Conservation (phyloP, 2,797 vertebrate genomes). For the Heteromormyrus szaboi region DNA sequence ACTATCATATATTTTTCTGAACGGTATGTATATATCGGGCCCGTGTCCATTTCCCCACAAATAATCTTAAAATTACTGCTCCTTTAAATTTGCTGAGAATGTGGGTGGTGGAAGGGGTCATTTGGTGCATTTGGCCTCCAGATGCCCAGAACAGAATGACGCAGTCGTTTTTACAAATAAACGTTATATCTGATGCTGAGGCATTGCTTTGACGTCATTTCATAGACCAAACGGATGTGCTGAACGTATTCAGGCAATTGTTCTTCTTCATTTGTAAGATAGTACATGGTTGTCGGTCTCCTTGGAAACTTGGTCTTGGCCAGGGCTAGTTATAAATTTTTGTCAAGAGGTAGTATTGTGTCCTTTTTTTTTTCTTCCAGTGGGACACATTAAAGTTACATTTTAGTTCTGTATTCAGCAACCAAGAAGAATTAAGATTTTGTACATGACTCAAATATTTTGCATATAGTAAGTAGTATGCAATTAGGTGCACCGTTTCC, state of each 20-base stretch:
- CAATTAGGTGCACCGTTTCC: not conserved
- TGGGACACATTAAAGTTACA: not conserved
- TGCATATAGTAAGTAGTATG: not conserved
- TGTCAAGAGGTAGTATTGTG: conserved; percentile 10
- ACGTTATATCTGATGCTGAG: conserved; percentile 37
- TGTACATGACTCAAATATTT: not conserved
- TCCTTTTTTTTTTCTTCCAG: not conserved
- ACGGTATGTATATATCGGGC: not conserved
- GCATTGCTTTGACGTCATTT: conserved; percentile 55
- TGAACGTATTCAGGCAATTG: conserved; percentile 29
- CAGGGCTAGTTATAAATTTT: conserved; percentile 48
- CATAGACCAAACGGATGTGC: conserved; percentile 36
- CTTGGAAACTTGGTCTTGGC: conserved; percentile 42
- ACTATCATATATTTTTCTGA: not conserved
- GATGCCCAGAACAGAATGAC: not conserved
- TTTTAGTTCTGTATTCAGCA: not conserved
- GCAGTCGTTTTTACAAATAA: conserved; percentile 24
- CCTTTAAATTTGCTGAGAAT: not conserved
- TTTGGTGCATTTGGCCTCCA: conserved; percentile 35
- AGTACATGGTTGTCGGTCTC: conserved; percentile 42
- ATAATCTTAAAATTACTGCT: not conserved
- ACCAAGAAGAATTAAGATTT: not conserved
- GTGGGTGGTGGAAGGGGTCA: not conserved
- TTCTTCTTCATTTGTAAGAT: conserved; percentile 21
- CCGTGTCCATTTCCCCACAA: not conserved